phyloP scores from a whole-genome alignment of 2,113 vertebrate genomes.

The Menidia beryllina region DNA sequence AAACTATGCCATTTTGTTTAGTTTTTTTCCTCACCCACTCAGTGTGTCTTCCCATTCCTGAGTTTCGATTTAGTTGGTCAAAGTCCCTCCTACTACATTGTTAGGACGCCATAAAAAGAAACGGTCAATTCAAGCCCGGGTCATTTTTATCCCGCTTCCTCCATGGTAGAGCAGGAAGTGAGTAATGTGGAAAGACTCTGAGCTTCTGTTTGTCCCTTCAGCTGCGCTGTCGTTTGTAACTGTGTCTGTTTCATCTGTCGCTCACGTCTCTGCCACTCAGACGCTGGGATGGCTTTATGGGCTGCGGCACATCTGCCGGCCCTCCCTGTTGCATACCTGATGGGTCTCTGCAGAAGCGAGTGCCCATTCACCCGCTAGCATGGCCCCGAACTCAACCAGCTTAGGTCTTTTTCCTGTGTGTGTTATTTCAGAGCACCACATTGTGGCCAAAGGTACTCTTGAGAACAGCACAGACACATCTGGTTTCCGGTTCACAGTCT shows the following conservation, averaged over 20 bases:
- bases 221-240: too few species aligned
- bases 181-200: conserved; percentile 31
- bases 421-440: conserved; percentile 1
- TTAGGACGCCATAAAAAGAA: conserved; percentile 43
- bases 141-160: conserved; percentile 61
- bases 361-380: conserved; percentile 51
- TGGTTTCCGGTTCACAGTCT: conserved; percentile 4
- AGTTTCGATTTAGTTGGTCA: conserved; percentile 53
- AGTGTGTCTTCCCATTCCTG: conserved; percentile 7
- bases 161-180: conserved; percentile 55
- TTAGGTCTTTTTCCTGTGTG: background rate
- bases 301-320: conserved; percentile 30
- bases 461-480: conserved; percentile 1
- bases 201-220: too few species aligned
- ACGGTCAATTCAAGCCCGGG: conserved; percentile 51
- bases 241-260: conserved; percentile 39
- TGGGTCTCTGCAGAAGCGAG: conserved; percentile 43
- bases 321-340: conserved; percentile 52
- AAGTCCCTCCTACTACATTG: conserved; percentile 58
- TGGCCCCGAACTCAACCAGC: conserved; percentile 44
- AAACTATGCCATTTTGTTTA: conserved; percentile 40
- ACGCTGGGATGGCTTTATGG: conserved; percentile 45
- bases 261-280: conserved; percentile 34
- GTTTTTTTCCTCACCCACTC: background rate
- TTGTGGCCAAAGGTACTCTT: conserved; percentile 25